Evolutionary conservation across 2,113 vertebrate species (phyloP), one percentile per base, ranked within the genome.

Genomic region (Antechinus stuartii): DNA sequence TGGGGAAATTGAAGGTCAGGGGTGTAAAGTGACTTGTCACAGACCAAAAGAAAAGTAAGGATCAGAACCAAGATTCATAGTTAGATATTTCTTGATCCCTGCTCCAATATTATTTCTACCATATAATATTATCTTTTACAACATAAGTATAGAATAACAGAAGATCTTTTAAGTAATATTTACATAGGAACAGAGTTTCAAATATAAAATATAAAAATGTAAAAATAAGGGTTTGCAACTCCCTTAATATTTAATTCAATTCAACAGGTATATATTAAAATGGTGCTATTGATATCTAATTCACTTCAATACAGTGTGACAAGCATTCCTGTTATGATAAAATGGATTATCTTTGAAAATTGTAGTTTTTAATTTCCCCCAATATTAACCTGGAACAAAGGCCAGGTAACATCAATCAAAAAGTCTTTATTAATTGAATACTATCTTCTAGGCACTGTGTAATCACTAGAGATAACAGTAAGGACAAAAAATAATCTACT

Each of bases 291-390:
- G 68, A 76, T n/a, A n/a, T n/a, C 14, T 6, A 76, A 76, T 76
- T 76, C 68, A 76, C 35, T 14, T 93, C 46, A 26, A 94, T 89
- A 93, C 49, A 52, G 54, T 91, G 93, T 27, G 68, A 50, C 47
- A 54, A 92, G 42, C 1, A 47, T 90, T 42, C 42, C 42, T 42
- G 42, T 42, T 42, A 42, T 42, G 42, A 42, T 42, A 42, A 42
- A 42, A 61, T 61, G 57, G 54, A 12, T 61, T 61, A 2, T 30
- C 10, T 61, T 61, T 61, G 26, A 61, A 61, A 61, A 61, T 61
- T 61, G 57, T 2, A 61, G 57, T 76, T 76, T 76, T 76, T 76
- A n/a, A 2, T 76, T 76, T n/a, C 7, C 3, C 14, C 35, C n/a
- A 76, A 76, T 76, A n/a, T n/a, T 61, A 61, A 3, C 57, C 26